These are phyloP conservation scores for Shargacucullia verbasci DNA, from an alignment of 2,888 invertebrate genomes.

Conservation along the genomic window DNA sequence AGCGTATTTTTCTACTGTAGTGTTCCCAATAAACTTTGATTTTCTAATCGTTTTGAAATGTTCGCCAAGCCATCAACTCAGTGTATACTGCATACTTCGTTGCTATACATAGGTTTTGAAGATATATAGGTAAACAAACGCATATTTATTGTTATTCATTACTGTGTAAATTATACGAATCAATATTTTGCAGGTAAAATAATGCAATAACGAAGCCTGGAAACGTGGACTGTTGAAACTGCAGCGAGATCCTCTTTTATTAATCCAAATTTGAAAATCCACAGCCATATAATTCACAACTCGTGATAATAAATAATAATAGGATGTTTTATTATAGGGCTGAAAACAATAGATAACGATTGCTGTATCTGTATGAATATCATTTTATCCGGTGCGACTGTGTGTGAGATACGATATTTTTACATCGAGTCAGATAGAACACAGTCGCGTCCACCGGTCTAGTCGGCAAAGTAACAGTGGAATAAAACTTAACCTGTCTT, in stretches of 20 bases:
- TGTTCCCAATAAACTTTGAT: too few species aligned
- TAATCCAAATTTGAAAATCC: constrained; percentile 11
- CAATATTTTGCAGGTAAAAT: too few species aligned
- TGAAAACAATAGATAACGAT: constrained; percentile 46
- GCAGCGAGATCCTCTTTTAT: constrained; percentile 6
- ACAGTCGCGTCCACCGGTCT: constrained; percentile 60
- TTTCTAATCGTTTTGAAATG: too few species aligned
- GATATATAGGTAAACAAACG: too few species aligned
- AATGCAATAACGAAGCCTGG: too few species aligned
- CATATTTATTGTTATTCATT: too few species aligned
- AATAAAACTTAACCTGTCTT: constrained; percentile 26
- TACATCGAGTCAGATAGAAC: constrained; percentile 54
- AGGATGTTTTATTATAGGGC: constrained; percentile 41
- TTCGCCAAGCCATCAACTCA: too few species aligned
- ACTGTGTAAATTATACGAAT: too few species aligned
- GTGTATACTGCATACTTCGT: too few species aligned
- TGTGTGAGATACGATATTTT: constrained; percentile 61
- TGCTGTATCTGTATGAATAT: constrained; percentile 50
- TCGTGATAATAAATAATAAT: constrained; percentile 40
- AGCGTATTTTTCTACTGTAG: too few species aligned
- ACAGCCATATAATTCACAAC: constrained; percentile 14
- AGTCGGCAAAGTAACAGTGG: constrained; percentile 32
- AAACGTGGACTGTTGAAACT: too few species aligned
- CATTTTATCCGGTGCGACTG: constrained; percentile 52
- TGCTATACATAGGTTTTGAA: too few species aligned